A percentile compares a stretch with the other conserved stretches of the same genome.
Conservation (phyloP, 2,797 vertebrate genomes). For the Bovichtus variegatus region DNA sequence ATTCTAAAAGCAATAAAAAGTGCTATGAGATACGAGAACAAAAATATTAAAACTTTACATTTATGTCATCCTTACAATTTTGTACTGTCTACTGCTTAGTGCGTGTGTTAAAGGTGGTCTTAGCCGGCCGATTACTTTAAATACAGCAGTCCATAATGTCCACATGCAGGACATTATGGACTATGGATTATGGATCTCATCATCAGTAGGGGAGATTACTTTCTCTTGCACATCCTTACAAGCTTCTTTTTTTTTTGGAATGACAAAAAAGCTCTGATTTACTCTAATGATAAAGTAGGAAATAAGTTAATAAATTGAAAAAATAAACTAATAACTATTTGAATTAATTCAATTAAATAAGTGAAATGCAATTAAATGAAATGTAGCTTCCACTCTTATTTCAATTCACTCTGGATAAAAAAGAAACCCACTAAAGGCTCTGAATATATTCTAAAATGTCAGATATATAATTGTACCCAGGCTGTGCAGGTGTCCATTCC, state of each 20-base stretch:
- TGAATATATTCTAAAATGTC: not conserved
- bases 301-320: not conserved
- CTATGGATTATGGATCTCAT: too few relatives aligned
- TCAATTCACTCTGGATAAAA: not conserved
- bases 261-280: not conserved
- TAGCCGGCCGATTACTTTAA: not conserved
- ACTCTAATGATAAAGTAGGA: too few relatives aligned
- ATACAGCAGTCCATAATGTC: not conserved
- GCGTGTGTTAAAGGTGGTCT: not conserved
- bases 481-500: constrained; percentile 89
- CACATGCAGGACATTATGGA: not conserved
- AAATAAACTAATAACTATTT: not conserved
- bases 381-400: not conserved
- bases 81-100: not conserved
- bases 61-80: not conserved
- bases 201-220: not conserved
- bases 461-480: constrained; percentile 76
- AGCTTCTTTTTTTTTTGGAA: not conserved
- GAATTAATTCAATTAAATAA: not conserved
- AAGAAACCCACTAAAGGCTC: not conserved
- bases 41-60: not conserved
- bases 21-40: not conserved
- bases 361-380: not conserved
- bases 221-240: not conserved
- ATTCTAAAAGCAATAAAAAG: not conserved